Evolutionary conservation across 1,140 invertebrate genomes (phyloP).

Genomic region (Phocides pigmalion): DNA sequence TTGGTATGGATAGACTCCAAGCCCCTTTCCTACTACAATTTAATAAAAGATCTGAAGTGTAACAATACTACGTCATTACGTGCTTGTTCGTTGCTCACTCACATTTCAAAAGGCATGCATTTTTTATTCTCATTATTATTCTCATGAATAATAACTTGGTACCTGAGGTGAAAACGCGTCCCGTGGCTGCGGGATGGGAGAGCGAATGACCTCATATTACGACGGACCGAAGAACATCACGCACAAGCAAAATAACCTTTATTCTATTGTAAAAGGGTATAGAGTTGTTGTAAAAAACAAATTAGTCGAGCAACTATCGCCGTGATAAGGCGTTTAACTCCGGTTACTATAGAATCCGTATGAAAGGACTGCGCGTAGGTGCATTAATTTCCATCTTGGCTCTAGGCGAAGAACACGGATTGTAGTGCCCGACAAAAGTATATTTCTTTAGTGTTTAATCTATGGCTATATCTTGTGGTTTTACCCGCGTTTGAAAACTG

Average conservation of each 20-base stretch:
- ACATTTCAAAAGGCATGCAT: constrained; percentile 6
- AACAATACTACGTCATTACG: neutral
- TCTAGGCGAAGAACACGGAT: neutral
- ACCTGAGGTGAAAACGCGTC: constrained; percentile 41
- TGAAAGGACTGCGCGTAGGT: constrained; percentile 31
- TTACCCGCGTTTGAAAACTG: too few species aligned
- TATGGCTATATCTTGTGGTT: too few species aligned
- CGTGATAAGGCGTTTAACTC: constrained; percentile 48
- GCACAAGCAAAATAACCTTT: constrained; percentile 28
- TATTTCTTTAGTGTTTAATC: too few species aligned
- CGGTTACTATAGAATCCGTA: constrained; percentile 38
- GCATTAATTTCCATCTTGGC: constrained; percentile 8
- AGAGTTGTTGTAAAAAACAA: constrained; percentile 13
- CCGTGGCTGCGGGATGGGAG: constrained; percentile 38
- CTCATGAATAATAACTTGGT: constrained; percentile 39
- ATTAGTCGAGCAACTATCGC: constrained; percentile 36
- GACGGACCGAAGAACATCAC: constrained; percentile 1
- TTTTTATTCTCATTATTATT: constrained; percentile 23
- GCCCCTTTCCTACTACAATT: too few species aligned
- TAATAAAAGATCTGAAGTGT: neutral
- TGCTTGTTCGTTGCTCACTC: constrained; percentile 8
- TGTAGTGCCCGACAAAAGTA: neutral
- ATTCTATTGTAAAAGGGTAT: constrained; percentile 21
- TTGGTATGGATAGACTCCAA: too few species aligned
- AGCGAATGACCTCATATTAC: constrained; percentile 49